Conservation (phyloP, 2,113 vertebrate species). For the Lanius ludovicianus region DNA sequence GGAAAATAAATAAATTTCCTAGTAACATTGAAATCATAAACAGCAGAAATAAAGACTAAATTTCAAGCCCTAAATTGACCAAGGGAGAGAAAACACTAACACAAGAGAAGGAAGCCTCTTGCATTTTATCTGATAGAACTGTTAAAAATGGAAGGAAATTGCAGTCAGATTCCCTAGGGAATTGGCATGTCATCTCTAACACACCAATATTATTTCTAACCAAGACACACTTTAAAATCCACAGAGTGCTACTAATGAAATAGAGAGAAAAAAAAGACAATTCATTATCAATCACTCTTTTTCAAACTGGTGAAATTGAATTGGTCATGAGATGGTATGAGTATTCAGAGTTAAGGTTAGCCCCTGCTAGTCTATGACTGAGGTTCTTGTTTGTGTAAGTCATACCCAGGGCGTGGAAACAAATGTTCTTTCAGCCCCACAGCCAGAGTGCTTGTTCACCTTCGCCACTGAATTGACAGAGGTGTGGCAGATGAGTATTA, state of each 20-base stretch:
- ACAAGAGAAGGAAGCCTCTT: background rate
- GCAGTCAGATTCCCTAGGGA: background rate
- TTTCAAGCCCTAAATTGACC: background rate
- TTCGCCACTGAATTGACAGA: background rate
- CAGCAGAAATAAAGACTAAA: background rate
- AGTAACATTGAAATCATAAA: background rate
- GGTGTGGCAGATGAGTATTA: background rate
- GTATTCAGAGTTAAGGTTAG: background rate
- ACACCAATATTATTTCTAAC: background rate
- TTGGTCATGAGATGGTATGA: background rate
- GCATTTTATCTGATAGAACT: background rate
- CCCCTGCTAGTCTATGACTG: fast-evolving
- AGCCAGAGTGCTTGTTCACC: background rate
- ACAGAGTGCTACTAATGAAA: background rate
- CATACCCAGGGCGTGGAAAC: background rate
- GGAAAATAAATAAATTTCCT: background rate
- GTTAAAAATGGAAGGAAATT: slow-evolving; percentile 13
- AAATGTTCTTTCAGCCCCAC: background rate
- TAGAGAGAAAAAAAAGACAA: background rate
- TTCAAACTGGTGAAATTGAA: background rate
- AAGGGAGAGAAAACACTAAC: background rate
- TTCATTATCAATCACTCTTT: background rate
- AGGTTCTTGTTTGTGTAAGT: background rate
- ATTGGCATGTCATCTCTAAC: background rate
- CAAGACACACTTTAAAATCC: background rate